These are phyloP conservation scores for Platichthys stellatus DNA, from an alignment of 2,113 vertebrate genomes.

Conservation along the genomic window DNA sequence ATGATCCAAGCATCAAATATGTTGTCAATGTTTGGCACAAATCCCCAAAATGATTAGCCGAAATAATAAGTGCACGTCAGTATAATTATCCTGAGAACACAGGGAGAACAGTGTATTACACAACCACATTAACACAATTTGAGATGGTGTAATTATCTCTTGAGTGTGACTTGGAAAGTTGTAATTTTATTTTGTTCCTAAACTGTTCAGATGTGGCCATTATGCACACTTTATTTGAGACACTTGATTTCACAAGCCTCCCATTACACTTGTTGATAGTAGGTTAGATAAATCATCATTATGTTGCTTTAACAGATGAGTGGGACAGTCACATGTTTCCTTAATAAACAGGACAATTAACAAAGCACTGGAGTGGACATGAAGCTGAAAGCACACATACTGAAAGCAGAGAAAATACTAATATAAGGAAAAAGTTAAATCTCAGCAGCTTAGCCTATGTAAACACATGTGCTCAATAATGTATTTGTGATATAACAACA, in stretches of 20 bases:
- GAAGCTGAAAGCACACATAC: no score
- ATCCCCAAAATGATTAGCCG: neutral
- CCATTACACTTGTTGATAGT: neutral
- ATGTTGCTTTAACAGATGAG: neutral
- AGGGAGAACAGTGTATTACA: neutral
- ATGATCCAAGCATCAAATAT: no score
- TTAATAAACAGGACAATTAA: constrained; percentile 6
- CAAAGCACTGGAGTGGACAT: neutral
- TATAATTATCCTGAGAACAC: neutral
- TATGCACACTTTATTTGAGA: neutral
- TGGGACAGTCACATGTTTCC: neutral
- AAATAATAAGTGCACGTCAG: neutral
- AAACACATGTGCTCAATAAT: neutral
- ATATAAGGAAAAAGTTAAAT: neutral
- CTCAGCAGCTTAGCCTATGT: no score
- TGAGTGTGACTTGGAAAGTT: neutral
- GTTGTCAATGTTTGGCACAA: neutral
- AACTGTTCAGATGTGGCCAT: neutral
- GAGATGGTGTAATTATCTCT: neutral
- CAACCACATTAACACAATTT: neutral
- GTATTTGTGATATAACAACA: neutral
- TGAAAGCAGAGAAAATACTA: neutral
- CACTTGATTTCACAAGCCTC: neutral
- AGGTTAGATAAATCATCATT: neutral
- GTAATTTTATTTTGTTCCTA: neutral